A percentile compares a stretch with the other conserved stretches of the same genome.
Evolutionary conservation across 1,140 invertebrate genomes (phyloP).

Genomic region (Protaetia brevitarsis): DNA sequence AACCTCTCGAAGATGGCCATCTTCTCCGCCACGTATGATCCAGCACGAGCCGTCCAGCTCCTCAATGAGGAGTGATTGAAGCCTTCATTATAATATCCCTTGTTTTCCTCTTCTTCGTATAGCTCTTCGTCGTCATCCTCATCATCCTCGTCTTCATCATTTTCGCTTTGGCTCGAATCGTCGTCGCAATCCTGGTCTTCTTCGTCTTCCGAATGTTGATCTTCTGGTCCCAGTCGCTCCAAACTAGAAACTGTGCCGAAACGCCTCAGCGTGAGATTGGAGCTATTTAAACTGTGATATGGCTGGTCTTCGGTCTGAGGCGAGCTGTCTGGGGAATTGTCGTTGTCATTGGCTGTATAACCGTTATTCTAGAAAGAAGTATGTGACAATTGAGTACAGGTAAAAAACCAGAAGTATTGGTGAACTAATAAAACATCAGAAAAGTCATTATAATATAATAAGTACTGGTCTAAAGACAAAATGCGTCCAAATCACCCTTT

Average conservation of each 20-base stretch:
- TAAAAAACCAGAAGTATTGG: too few relatives aligned
- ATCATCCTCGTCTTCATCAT: constrained; percentile 50
- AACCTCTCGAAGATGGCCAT: constrained; percentile 67
- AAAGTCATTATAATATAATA: too few relatives aligned
- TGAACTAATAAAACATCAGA: too few relatives aligned
- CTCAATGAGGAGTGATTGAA: constrained; percentile 45
- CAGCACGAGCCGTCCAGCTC: constrained; percentile 74
- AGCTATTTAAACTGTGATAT: constrained; percentile 53
- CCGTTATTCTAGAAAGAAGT: constrained; percentile 24
- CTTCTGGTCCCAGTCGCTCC: constrained; percentile 60
- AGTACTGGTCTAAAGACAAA: too few relatives aligned
- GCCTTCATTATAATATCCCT: constrained; percentile 47
- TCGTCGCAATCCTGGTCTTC: constrained; percentile 47
- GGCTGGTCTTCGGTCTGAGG: constrained; percentile 57
- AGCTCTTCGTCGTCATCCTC: constrained; percentile 51
- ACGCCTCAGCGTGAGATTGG: constrained; percentile 53
- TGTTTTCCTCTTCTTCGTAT: constrained; percentile 34
- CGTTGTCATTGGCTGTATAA: constrained; percentile 33
- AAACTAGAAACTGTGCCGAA: constrained; percentile 76
- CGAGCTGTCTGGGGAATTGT: constrained; percentile 53
- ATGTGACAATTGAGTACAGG: not conserved
- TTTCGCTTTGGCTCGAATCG: constrained; percentile 32
- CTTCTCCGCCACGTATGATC: constrained; percentile 74
- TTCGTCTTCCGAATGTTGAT: constrained; percentile 53
- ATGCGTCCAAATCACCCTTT: too few relatives aligned